phyloP scores from a whole-genome alignment of 2,113 vertebrate species.

The Hippocampus guttulatus region DNA sequence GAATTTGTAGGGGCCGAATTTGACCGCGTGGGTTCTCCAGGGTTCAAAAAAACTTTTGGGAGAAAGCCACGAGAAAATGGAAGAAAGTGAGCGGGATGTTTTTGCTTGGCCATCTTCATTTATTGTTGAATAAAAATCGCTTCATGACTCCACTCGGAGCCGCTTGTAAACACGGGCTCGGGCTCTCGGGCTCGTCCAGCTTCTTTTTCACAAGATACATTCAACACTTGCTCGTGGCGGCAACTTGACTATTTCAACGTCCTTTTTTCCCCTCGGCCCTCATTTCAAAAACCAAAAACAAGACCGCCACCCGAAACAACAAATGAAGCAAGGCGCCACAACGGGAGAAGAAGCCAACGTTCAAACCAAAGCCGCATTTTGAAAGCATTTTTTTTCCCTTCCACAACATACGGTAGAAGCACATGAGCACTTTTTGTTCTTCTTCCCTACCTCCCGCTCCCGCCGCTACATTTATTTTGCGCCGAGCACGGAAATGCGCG shows the following conservation, averaged over 20 bases:
- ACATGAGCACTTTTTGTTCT: conserved; percentile 63
- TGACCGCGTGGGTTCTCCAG: too few species aligned
- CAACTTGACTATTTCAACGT: neutral
- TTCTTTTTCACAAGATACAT: neutral
- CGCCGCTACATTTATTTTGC: neutral
- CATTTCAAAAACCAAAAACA: conserved; percentile 3
- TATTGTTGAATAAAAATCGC: conserved; percentile 78
- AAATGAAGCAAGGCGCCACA: conserved; percentile 55
- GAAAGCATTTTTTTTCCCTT: conserved; percentile 46
- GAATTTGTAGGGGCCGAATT: too few species aligned
- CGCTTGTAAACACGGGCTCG: conserved; percentile 57
- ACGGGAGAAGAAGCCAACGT: conserved; percentile 53
- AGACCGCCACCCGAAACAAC: conserved; percentile 14
- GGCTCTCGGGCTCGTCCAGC: neutral
- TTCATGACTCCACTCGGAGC: too few species aligned
- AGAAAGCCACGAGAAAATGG: conserved; percentile 4
- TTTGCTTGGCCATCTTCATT: conserved; percentile 48
- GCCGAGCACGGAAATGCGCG: neutral
- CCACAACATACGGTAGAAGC: conserved; percentile 70
- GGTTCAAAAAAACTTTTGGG: too few species aligned
- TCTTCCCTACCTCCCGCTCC: neutral
- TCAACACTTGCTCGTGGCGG: neutral
- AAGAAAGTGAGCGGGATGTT: too few species aligned
- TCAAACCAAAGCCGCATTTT: conserved; percentile 57
- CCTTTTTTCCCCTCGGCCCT: conserved; percentile 22